Evolutionary conservation across 2,113 vertebrate species (phyloP).

Genomic region (Sitta europaea): DNA sequence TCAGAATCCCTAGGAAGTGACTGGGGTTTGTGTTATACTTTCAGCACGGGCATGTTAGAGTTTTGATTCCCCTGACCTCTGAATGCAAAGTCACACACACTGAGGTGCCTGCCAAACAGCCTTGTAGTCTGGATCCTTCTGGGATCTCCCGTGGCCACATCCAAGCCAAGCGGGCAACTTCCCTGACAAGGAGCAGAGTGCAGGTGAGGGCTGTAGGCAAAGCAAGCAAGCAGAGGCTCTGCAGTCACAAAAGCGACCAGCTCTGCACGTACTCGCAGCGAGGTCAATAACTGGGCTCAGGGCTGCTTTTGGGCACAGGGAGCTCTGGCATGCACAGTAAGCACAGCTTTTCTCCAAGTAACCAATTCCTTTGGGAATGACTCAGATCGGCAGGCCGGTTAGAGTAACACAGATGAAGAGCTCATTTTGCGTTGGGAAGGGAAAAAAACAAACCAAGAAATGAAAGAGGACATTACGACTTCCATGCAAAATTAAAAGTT

Average conservation of each 20-base stretch:
- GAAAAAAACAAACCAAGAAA: background rate
- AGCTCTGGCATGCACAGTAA: background rate
- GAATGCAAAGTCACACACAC: background rate
- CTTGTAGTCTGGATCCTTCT: background rate
- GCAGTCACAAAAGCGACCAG: background rate
- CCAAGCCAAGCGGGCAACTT: background rate
- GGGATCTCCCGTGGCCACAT: background rate
- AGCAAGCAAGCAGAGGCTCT: background rate
- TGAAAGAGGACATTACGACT: background rate
- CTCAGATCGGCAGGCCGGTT: background rate
- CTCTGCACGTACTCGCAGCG: background rate
- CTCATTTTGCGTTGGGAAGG: background rate
- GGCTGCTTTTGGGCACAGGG: background rate
- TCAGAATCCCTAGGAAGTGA: background rate
- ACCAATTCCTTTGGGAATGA: background rate
- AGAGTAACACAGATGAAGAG: background rate
- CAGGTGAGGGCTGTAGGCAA: background rate
- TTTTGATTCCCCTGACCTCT: background rate
- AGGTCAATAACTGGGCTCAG: background rate
- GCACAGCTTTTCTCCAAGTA: background rate
- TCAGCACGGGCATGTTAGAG: background rate
- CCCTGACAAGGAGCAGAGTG: background rate
- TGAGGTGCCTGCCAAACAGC: background rate
- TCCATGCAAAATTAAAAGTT: constrained; percentile 48
- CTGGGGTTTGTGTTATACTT: background rate